Evolutionary conservation across 1,140 invertebrate species (phyloP).

Genomic region (silkworm (Bombyx mori)): ASM3026992v2 NC_085110.1:11163501-11164000

Average conservation of each 20-base stretch:
- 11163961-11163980: conserved; percentile 4
- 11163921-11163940: too few species aligned
- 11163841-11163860: too few species aligned
- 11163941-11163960: too few species aligned
- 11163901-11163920: too few species aligned
- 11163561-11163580: conserved; percentile 22
- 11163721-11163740: conserved; percentile 10
- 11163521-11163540: conserved; percentile 34
- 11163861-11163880: too few species aligned
- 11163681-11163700: conserved; percentile 1
- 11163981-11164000: too few species aligned
- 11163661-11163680: conserved; percentile 5
- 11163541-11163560: conserved; percentile 45
- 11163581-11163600: conserved; percentile 29
- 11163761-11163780: conserved; percentile 2
- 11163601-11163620: conserved; percentile 12
- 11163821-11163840: too few species aligned
- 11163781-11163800: conserved; percentile 8
- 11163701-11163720: conserved; percentile 3
- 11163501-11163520: conserved; percentile 31
- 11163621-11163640: conserved; percentile 9
- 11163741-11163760: conserved; percentile 3
- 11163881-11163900: too few species aligned
- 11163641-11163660: conserved; percentile 5
- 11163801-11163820: conserved; percentile 15